Evolutionary conservation across 2,797 vertebrate species (phyloP), one percentile per base, ranked within the genome.

Genomic region (Gallinago stenura): DNA sequence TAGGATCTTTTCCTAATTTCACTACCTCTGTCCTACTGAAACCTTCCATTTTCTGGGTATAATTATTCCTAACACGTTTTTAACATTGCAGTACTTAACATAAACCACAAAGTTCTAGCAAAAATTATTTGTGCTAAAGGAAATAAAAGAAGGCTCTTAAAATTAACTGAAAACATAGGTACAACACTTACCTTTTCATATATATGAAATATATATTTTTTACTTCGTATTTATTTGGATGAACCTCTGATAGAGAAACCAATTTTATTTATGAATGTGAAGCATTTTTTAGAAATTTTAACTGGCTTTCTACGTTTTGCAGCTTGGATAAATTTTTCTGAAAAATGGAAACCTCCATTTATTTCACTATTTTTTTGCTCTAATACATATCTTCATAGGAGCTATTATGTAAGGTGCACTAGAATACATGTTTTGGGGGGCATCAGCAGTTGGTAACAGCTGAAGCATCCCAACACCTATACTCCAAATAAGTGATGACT

Each of bases 361-460:
- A 12, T 92, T 71, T 58, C 26, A 15, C 24, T 48, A 0, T 30
- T 3, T 48, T 70, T 61, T 72, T 31, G 1, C 45, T 69, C 6
- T 69, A 25, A 51, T 6, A 1, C 10, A 0, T 75, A 5, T 16
- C 9, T 90, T 57, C 2, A 0, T 68, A 8, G 35, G 10, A 83
- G 31, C 48, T 80, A 4, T 87, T 61, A 25, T 3, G 15, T 68
- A 61, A 31, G 24, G 25, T 30, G 11, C 24, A 8, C 65, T 58
- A 62, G 53, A 31, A 12, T 15, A 65, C 65, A 31, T 22, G 39
- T 83, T n/a, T n/a, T 76, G 65, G 33, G 64, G 21, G 13, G 8
- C 77, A 16, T 51, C 11, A n/a, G 79, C 61, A 41, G 57, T 22
- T 61, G 31, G 56, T 68, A 69, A 10, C 30, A 78, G 45, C 25